Base-by-base conservation (phyloP, 1,140 invertebrate species). In the Mycetomoellerius zeteki region DNA sequence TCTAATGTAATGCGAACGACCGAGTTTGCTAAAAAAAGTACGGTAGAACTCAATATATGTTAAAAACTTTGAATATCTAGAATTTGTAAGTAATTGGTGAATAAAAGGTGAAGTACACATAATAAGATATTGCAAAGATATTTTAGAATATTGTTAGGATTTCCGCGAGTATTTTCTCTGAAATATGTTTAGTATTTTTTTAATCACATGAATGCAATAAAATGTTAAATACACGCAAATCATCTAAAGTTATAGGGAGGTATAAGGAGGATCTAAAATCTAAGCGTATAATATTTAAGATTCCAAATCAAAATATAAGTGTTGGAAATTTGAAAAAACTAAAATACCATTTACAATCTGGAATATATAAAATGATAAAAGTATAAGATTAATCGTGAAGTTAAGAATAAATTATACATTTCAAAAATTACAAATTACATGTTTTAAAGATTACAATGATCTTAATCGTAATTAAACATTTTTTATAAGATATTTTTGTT, bases 21-120 rank as follows among this genome's bases (percentile, higher is more conserved):
- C 10, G 37, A 43, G 37, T 43, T 43, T 10, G 2, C 37, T 43
- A 43, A 10, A 12, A 12, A 12, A 10, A 14, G 8, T 14, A 3
- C 4, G 8, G 2, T 27, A 3, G 12, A 30, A 76, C 6, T 77
- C 7, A 19, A 76, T 16, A 24, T 62, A 10, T 37, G 5, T 54
- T 19, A 75, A 47, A 7, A 54, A 73, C 6, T 75, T 62, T 12
- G 62, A 75, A 56, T 12, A 88, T 84, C 87, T 84, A 91, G 84
- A 81, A 75, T 89, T 87, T 81, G 86, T 71, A 87, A 47, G n/a
- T 37, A 50, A 56, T 24, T 2, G 56, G 6, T 27, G 19, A 2
- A 21, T n/a, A 76, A 76, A 0, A 16, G 10, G 10, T 19, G 1
- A 75, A 5, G 30, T 21, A 56, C 8, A 76, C 27, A 37, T 76